Evolutionary conservation across 2,113 vertebrate genomes (phyloP).

Genomic region (Terrapene triunguis): DNA sequence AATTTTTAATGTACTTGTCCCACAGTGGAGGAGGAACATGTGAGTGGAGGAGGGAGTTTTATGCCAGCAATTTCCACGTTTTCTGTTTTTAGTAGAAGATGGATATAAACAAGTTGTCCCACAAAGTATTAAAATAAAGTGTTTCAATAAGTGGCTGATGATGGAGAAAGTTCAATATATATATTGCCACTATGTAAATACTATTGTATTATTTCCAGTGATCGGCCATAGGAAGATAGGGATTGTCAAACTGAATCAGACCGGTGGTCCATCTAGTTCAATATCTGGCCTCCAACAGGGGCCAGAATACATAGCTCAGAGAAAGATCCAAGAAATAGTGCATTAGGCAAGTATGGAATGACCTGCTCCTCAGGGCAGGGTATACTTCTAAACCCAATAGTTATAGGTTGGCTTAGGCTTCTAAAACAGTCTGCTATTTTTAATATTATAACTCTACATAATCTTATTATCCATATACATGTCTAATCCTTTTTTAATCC

Average conservation of each 20-base stretch:
- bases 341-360: background rate
- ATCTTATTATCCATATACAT: background rate
- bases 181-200: background rate
- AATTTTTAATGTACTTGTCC: background rate
- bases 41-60: background rate
- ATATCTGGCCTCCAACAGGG: background rate
- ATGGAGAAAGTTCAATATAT: background rate
- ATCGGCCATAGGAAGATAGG: background rate
- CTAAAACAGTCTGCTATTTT: conserved; percentile 27
- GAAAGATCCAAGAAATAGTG: background rate
- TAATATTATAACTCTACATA: background rate
- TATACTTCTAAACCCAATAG: conserved; percentile 9
- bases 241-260: background rate
- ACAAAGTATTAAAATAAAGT: conserved; percentile 7
- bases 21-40: background rate
- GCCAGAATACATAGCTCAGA: background rate
- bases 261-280: background rate
- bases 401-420: background rate
- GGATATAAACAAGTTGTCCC: background rate
- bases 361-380: background rate
- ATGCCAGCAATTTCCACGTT: background rate
- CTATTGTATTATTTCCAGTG: background rate
- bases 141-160: background rate
- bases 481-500: background rate
- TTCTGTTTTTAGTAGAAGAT: conserved; percentile 10